Evolutionary conservation across 1,140 invertebrate species (phyloP).

Genomic region (Doryteuthis pealeii): DNA sequence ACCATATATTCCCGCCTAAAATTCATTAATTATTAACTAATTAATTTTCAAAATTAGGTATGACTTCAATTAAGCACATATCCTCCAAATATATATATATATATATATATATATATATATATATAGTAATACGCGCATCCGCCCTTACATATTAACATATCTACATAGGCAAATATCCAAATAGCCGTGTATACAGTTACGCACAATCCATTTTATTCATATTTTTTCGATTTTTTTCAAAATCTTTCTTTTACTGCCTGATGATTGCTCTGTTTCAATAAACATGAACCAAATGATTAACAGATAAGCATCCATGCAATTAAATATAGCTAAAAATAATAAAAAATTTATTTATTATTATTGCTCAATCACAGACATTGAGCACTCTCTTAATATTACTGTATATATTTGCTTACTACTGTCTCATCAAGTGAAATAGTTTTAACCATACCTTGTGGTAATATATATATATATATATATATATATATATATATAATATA

Average conservation of each 20-base stretch:
- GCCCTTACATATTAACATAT: background rate
- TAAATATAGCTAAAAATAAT: background rate
- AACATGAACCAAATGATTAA: background rate
- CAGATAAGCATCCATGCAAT: no score
- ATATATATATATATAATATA: background rate
- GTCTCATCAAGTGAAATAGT: no score
- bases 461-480: constrained; percentile 4
- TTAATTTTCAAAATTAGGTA: no score
- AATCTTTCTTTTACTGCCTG: no score
- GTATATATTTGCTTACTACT: no score
- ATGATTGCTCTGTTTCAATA: background rate
- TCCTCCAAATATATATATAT: background rate
- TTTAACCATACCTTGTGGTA: no score
- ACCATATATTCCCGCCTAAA: no score
- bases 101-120: background rate
- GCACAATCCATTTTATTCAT: background rate
- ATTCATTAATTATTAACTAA: no score
- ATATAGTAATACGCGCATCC: background rate
- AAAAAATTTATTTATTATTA: background rate
- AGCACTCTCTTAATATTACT: no score
- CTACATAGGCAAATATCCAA: background rate
- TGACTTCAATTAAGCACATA: no score
- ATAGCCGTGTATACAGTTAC: background rate
- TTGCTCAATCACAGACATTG: background rate
- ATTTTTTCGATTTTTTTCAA: no score